These are phyloP conservation scores for Agelaius tricolor DNA, from an alignment of 2,113 vertebrate genomes.

Conservation along the genomic window DNA sequence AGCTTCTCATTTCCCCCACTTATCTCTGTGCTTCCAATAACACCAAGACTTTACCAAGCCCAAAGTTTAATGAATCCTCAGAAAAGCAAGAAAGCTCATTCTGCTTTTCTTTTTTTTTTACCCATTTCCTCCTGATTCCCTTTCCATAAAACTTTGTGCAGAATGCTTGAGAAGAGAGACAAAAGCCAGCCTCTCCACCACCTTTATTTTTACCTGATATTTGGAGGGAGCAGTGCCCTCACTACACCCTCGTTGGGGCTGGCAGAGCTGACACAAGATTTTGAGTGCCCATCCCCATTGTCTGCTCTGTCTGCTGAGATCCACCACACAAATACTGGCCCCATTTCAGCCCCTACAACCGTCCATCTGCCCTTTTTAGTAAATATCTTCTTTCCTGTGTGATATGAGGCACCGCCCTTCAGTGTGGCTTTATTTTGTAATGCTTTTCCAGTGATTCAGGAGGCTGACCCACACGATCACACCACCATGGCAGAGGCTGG, in stretches of 20 bases:
- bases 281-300: rapidly evolving
- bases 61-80: background rate
- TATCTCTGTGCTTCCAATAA: background rate
- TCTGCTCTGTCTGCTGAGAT: background rate
- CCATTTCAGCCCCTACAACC: background rate
- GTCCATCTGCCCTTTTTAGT: background rate
- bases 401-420: background rate
- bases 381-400: background rate
- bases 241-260: rapidly evolving
- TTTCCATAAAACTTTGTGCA: background rate
- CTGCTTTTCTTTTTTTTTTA: background rate
- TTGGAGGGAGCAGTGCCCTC: rapidly evolving
- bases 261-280: background rate
- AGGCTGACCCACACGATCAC: background rate
- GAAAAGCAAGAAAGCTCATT: background rate
- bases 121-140: background rate
- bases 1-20: background rate
- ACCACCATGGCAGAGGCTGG: background rate
- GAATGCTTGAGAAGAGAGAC: background rate
- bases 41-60: background rate
- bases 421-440: background rate
- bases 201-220: background rate
- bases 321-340: rapidly evolving
- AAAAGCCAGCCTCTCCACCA: background rate
- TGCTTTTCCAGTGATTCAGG: background rate